These are phyloP conservation scores for Amblyopsis rosae DNA, from an alignment of 2,113 vertebrate genomes.

Conservation along the genomic window DNA sequence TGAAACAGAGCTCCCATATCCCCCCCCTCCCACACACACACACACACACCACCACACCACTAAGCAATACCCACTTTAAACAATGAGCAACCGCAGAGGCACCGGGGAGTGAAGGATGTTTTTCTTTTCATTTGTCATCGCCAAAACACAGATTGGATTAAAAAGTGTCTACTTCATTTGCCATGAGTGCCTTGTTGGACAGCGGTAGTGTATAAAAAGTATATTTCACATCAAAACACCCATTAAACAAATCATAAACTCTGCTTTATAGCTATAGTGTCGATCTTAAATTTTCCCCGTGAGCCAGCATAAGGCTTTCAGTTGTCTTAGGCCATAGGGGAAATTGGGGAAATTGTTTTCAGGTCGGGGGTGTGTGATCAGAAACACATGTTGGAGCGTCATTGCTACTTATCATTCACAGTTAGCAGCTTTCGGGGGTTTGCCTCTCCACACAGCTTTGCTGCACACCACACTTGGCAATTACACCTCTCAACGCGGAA, in stretches of 20 bases:
- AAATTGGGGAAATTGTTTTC: constrained; percentile 90
- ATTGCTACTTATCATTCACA: constrained; percentile 72
- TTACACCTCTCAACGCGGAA: constrained; percentile 81
- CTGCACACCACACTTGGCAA: constrained; percentile 76
- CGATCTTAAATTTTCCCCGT: constrained; percentile 77
- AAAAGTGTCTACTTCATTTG: constrained; percentile 73
- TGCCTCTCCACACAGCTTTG: constrained; percentile 67
- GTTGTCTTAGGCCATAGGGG: constrained; percentile 85
- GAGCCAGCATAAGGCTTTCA: constrained; percentile 69
- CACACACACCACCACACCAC: constrained; percentile 13
- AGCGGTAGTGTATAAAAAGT: constrained; percentile 77
- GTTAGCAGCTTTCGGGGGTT: constrained; percentile 75
- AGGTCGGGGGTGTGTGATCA: constrained; percentile 83
- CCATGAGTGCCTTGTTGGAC: constrained; percentile 78
- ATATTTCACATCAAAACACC: constrained; percentile 80
- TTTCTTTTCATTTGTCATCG: constrained; percentile 60
- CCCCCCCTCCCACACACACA: no score
- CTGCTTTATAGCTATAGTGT: constrained; percentile 70
- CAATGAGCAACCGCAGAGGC: constrained; percentile 38
- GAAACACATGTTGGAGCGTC: constrained; percentile 86
- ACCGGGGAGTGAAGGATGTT: constrained; percentile 26
- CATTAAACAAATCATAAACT: constrained; percentile 82
- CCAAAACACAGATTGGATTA: constrained; percentile 73
- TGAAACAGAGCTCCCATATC: constrained; percentile 23
- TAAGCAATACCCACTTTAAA: constrained; percentile 46